Percentiles rank a stretch among this genome's conserved stretches.
Conservation (phyloP, 2,797 vertebrate genomes). For the Delichon dasypus region DNA sequence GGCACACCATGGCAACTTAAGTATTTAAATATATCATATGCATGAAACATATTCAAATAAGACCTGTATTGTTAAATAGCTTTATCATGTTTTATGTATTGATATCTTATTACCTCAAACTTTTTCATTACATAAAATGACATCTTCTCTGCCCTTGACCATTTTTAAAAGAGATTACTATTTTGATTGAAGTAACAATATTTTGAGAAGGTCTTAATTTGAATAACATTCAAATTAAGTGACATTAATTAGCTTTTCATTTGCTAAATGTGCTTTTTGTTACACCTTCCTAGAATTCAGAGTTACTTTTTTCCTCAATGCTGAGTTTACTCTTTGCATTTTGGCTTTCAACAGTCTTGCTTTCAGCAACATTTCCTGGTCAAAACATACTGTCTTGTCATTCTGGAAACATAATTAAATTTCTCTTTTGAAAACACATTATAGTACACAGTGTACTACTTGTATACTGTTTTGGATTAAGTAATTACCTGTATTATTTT, state of each 20-base stretch:
- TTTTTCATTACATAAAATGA: not conserved
- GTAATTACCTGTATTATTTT: not conserved
- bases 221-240: not conserved
- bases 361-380: not conserved
- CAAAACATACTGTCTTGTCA: not conserved
- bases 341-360: not conserved
- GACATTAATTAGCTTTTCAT: not conserved
- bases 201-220: not conserved
- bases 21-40: not conserved
- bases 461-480: not conserved
- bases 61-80: not conserved
- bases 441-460: not conserved
- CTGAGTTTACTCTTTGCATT: not conserved
- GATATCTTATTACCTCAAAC: not conserved
- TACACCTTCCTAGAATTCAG: not conserved
- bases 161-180: not conserved
- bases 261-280: not conserved
- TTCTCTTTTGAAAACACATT: not conserved
- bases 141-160: not conserved
- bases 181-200: not conserved
- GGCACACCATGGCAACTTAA: not conserved
- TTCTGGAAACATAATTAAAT: not conserved
- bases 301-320: not conserved
- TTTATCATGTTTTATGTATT: not conserved
- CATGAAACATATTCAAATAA: not conserved